Base-by-base conservation (phyloP, 2,797 vertebrate genomes). In the Micrastur ruficollis region DNA sequence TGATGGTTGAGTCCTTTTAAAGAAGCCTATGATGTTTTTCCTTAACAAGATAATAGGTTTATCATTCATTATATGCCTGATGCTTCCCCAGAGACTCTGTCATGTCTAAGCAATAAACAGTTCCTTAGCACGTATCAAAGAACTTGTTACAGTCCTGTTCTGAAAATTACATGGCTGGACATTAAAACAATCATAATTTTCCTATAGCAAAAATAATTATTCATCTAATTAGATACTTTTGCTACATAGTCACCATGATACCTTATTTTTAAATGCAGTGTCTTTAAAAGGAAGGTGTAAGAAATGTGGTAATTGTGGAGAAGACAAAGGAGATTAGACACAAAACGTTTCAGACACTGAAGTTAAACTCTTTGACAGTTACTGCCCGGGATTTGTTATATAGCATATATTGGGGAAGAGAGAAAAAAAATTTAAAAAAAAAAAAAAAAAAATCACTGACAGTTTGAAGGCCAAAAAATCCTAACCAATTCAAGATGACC, bases 141-240 rank as follows among this genome's bases (percentile, higher is more conserved):
- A 89, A 36, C 75, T 91, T 9, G 1, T 87, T 94, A 68, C 26
- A 50, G 20, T 78, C 93, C 72, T 67, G 29, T 75, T 72, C 72
- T 74, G 84, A 92, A 91, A 89, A 72, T 88, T 81, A 89, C 86
- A 83, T 26, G 62, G 38, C 42, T 68, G 87, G 74, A 67, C 74
- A 93, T 93, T 90, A 82, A 79, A 89, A 85, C 52, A 74, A 82
- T 56, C 58, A 44, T 86, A 58, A 72, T 87, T 95, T 94, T 95
- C 86, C 86, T 93, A 67, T 58, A 71, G 56, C 82, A 59, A 67
- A 81, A 76, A 89, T 87, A 56, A 86, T 67, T 82, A 89, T 80
- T 94, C 31, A 2, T 63, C 67, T 93, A 95, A 89, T 71, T 89
- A 85, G 20, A 20, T 36, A 47, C 70, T 95, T 94, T 71, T 91